Evolutionary conservation across 37 sponge, comb jelly and placozoan species (phyloP).

Genomic region (Eunapius fragilis): DNA sequence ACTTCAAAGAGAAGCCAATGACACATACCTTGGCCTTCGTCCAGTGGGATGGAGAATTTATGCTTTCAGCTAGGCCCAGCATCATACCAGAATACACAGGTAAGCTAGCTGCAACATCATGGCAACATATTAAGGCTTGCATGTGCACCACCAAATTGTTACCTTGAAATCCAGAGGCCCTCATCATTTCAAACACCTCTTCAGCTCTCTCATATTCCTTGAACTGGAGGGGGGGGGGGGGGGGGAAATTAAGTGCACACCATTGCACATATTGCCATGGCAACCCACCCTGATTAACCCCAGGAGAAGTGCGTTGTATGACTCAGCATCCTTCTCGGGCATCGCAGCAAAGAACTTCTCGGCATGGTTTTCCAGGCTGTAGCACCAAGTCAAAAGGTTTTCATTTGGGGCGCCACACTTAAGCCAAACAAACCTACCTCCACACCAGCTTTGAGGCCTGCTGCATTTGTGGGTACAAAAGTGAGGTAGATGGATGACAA

Average conservation of each 20-base stretch:
- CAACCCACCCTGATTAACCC: slow-evolving; percentile 65
- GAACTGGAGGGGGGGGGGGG: too few species aligned
- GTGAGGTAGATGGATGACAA: too few species aligned
- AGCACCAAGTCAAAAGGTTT: too few species aligned
- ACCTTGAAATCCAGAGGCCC: slow-evolving; percentile 51
- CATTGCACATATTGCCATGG: neutral
- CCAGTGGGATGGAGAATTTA: too few species aligned
- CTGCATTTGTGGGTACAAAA: too few species aligned
- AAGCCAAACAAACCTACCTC: neutral
- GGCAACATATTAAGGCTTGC: too few species aligned
- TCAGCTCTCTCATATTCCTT: slow-evolving; percentile 40
- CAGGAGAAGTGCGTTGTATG: slow-evolving; percentile 74
- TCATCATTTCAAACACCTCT: slow-evolving; percentile 49
- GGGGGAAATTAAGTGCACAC: neutral
- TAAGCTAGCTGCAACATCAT: too few species aligned
- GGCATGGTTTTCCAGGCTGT: slow-evolving; percentile 49
- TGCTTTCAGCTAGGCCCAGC: too few species aligned
- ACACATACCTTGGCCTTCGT: slow-evolving; percentile 41
- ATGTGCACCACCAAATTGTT: neutral
- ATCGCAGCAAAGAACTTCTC: slow-evolving; percentile 61
- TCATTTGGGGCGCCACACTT: neutral
- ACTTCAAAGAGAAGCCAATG: neutral
- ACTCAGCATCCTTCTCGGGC: slow-evolving; percentile 61
- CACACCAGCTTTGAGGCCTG: too few species aligned
- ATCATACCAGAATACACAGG: too few species aligned